phyloP scores from a whole-genome alignment of 1,140 invertebrate species.

The Monochamus saltuarius region DNA sequence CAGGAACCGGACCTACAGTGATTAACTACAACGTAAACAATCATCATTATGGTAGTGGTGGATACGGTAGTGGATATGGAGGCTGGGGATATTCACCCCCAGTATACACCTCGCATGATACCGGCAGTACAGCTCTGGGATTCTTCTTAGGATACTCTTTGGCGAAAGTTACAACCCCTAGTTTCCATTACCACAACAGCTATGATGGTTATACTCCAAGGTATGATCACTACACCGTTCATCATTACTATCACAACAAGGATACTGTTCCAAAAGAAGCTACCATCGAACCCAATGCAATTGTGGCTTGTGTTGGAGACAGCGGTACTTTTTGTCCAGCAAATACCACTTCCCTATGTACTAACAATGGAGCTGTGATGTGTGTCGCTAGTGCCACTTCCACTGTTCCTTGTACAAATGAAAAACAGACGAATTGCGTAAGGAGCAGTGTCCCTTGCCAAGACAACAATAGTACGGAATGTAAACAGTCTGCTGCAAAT shows the following conservation, averaged over 20 bases:
- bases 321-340: conserved; percentile 35
- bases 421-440: conserved; percentile 31
- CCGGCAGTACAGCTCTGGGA: conserved; percentile 34
- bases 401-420: conserved; percentile 33
- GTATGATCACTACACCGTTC: conserved; percentile 39
- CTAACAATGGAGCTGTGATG: conserved; percentile 38
- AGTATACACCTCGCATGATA: conserved; percentile 24
- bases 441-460: conserved; percentile 33
- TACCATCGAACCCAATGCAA: conserved; percentile 30
- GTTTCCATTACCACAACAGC: conserved; percentile 20
- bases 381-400: conserved; percentile 34
- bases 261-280: conserved; percentile 29
- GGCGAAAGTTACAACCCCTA: conserved; percentile 33
- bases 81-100: conserved; percentile 12
- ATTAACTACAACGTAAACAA: conserved; percentile 30
- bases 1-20: conserved; percentile 17
- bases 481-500: conserved; percentile 18
- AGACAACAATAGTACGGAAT: conserved; percentile 28
- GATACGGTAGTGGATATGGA: background rate
- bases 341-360: conserved; percentile 36
- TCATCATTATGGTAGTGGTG: conserved; percentile 21
- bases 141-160: conserved; percentile 39
- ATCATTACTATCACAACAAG: conserved; percentile 41
- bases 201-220: conserved; percentile 28
- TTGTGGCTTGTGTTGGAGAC: conserved; percentile 33